Percentiles rank a stretch among this genome's conserved stretches.
These are phyloP conservation scores for Oncorhynchus tshawytscha DNA, from an alignment of 2,113 vertebrate genomes.

Conservation along the genomic window DNA sequence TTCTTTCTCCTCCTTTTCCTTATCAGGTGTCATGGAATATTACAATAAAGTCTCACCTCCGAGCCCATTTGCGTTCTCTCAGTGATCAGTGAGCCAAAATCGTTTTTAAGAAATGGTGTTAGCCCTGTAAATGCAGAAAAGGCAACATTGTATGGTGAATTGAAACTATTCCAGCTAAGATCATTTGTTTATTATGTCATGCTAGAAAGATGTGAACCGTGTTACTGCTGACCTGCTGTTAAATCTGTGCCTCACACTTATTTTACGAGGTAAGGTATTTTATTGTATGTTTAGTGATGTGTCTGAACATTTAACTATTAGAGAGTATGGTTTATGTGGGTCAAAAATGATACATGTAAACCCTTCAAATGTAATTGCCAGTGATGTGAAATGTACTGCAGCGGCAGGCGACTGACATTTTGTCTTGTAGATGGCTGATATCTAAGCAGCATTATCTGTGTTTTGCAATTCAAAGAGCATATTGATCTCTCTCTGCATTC, in stretches of 20 bases:
- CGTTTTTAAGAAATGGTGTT: background rate
- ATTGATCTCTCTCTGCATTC: background rate
- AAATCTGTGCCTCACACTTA: background rate
- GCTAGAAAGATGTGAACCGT: background rate
- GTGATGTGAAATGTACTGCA: background rate
- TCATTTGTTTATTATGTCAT: background rate
- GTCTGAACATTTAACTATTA: background rate
- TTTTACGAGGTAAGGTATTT: background rate
- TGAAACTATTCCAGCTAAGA: background rate
- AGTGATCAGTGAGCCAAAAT: background rate
- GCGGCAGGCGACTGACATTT: background rate
- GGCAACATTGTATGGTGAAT: background rate
- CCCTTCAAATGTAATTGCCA: background rate
- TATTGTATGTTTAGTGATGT: background rate
- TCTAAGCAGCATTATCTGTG: background rate
- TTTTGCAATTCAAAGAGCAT: background rate
- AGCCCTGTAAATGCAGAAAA: background rate
- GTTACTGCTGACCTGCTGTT: background rate
- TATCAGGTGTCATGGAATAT: constrained; percentile 44
- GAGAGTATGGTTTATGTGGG: background rate
- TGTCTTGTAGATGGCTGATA: background rate
- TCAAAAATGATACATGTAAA: background rate
- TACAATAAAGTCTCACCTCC: constrained; percentile 17
- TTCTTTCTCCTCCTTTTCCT: constrained; percentile 25
- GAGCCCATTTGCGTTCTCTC: background rate